Percentiles rank a stretch among this genome's conserved stretches.
These are phyloP conservation scores for Palythoa grandis DNA, from an alignment of 92 coral and sea anemone genomes.

Conservation along the genomic window DNA sequence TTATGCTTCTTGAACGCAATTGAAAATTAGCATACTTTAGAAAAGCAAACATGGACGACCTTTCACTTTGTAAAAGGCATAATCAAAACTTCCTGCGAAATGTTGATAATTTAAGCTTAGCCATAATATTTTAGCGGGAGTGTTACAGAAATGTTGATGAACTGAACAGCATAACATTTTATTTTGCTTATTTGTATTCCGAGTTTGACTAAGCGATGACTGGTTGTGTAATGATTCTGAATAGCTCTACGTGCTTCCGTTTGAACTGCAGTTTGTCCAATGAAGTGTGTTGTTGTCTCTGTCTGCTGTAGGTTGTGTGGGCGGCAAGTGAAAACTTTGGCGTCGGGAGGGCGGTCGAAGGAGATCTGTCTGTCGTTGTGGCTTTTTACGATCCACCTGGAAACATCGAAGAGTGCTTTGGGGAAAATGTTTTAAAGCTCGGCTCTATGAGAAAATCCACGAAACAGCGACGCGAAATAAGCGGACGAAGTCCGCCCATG, in stretches of 20 bases:
- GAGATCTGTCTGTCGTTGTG: constrained; percentile 91
- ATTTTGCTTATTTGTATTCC: neutral
- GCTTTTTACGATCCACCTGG: constrained; percentile 99
- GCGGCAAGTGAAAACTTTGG: constrained; percentile 89
- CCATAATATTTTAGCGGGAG: neutral
- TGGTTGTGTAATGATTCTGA: neutral
- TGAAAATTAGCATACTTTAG: neutral
- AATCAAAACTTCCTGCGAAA: neutral
- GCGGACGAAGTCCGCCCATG: constrained; percentile 67
- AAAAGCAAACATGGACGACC: neutral
- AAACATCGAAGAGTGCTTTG: constrained; percentile 89
- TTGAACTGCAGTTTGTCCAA: neutral
- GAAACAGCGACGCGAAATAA: constrained; percentile 56
- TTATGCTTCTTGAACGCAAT: neutral
- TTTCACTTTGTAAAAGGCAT: neutral
- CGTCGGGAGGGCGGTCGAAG: constrained; percentile 83
- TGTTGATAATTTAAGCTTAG: neutral
- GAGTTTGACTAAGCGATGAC: neutral
- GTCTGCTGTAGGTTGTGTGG: constrained; percentile 82
- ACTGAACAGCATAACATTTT: neutral
- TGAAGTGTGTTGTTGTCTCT: neutral
- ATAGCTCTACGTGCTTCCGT: constrained; percentile 10
- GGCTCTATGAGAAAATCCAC: constrained; percentile 60
- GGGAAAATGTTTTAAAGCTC: constrained; percentile 72
- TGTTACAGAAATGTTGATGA: neutral